phyloP scores from a whole-genome alignment of 2,797 vertebrate genomes.

The Coendou prehensilis region DNA sequence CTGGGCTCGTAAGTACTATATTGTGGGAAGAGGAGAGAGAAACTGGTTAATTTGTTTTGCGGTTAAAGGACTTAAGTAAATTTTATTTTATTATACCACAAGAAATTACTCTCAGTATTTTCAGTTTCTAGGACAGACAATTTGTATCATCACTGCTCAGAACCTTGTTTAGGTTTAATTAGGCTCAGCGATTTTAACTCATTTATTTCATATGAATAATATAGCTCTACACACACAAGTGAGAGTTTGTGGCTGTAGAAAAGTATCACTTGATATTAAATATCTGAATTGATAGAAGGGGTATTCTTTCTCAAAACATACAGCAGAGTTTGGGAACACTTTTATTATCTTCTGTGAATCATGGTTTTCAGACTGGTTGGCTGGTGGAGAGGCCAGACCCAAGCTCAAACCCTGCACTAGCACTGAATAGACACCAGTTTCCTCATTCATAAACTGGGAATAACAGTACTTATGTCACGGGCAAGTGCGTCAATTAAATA shows the following conservation, averaged over 20 bases:
- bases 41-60: slow-evolving; percentile 67
- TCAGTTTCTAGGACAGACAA: slow-evolving; percentile 55
- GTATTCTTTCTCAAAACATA: slow-evolving; percentile 50
- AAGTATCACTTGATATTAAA: slow-evolving; percentile 20
- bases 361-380: not conserved
- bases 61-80: slow-evolving; percentile 64
- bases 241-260: slow-evolving; percentile 53
- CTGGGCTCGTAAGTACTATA: slow-evolving; percentile 68
- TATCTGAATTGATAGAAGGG: slow-evolving; percentile 38
- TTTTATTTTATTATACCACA: slow-evolving; percentile 75
- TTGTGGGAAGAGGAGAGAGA: not conserved
- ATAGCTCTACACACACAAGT: not conserved
- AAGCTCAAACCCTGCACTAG: not conserved
- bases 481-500: not conserved
- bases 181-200: slow-evolving; percentile 44
- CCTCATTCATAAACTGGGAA: not conserved
- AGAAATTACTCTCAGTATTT: slow-evolving; percentile 68
- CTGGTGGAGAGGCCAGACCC: not conserved
- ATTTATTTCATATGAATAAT: slow-evolving; percentile 47
- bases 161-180: slow-evolving; percentile 70
- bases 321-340: slow-evolving; percentile 50
- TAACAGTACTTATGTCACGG: not conserved
- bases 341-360: slow-evolving; percentile 70
- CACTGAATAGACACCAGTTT: not conserved
- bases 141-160: slow-evolving; percentile 25